These are phyloP conservation scores for Melanotaenia maccullochi DNA, from an alignment of 2,797 vertebrate species.

Conservation along the genomic window DNA sequence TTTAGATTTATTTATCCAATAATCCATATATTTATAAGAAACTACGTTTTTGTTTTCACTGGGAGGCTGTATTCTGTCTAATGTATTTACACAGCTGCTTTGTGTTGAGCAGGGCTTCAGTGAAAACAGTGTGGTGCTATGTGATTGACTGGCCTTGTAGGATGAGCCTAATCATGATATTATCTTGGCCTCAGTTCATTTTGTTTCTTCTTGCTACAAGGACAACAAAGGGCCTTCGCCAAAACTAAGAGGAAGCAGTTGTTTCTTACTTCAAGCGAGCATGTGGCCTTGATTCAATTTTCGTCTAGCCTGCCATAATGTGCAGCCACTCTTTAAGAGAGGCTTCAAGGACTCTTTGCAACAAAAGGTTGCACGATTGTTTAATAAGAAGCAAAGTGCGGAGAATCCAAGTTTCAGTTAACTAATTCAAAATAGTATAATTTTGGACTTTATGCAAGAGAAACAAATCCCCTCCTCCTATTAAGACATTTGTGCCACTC, in stretches of 20 bases:
- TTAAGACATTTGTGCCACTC: slow-evolving; percentile 38
- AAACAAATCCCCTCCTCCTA: slow-evolving; percentile 44
- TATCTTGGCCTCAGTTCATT: slow-evolving; percentile 59
- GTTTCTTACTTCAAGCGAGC: slow-evolving; percentile 41
- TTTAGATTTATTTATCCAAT: slow-evolving; percentile 80
- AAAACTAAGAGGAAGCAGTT: slow-evolving; percentile 25
- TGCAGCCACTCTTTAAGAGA: slow-evolving; percentile 32
- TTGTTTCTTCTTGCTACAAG: slow-evolving; percentile 52
- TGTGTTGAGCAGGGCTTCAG: slow-evolving; percentile 62
- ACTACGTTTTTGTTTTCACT: slow-evolving; percentile 71
- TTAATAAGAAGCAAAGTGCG: slow-evolving; percentile 13
- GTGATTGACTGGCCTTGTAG: slow-evolving; percentile 78
- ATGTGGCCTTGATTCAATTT: slow-evolving; percentile 47
- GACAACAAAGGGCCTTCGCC: slow-evolving; percentile 40
- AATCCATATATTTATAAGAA: slow-evolving; percentile 74
- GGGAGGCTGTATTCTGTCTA: slow-evolving; percentile 56
- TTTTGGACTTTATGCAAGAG: slow-evolving; percentile 53
- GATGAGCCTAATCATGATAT: slow-evolving; percentile 66
- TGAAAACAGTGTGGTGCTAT: slow-evolving; percentile 65
- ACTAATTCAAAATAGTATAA: slow-evolving; percentile 59
- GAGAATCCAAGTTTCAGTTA: slow-evolving; percentile 51
- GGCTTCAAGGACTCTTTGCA: slow-evolving; percentile 18
- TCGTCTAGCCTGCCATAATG: slow-evolving; percentile 32
- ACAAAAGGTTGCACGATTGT: too few relatives aligned
- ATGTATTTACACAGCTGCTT: slow-evolving; percentile 84